Evolutionary conservation across 2,113 vertebrate species (phyloP).

Genomic region (Poeciliopsis occidentalis): DNA sequence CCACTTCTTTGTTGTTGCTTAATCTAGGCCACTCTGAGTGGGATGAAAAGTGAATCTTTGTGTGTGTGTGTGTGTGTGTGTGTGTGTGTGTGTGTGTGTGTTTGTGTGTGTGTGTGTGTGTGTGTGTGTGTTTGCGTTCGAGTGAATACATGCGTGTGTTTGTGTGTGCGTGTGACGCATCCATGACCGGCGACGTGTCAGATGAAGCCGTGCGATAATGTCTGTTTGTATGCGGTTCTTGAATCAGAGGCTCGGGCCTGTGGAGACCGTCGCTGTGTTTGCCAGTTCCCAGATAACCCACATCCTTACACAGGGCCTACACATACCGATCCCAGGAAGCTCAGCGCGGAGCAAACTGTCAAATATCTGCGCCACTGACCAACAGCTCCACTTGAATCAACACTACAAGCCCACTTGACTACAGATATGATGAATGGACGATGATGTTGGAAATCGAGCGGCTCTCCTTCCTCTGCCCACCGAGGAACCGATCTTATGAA

Average conservation of each 20-base stretch:
- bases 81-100: slow-evolving; percentile 8
- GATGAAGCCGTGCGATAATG: slow-evolving; percentile 62
- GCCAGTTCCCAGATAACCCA: slow-evolving; percentile 66
- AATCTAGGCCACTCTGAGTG: slow-evolving; percentile 75
- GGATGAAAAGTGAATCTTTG: slow-evolving; percentile 71
- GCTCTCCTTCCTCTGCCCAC: slow-evolving; percentile 9
- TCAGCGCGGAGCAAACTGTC: slow-evolving; percentile 54
- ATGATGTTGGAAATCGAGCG: slow-evolving; percentile 8
- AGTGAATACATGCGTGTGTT: too few species aligned
- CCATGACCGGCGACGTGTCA: slow-evolving; percentile 42
- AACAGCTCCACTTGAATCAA: slow-evolving; percentile 44
- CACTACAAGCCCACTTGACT: slow-evolving; percentile 26
- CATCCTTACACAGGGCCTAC: slow-evolving; percentile 57
- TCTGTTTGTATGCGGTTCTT: slow-evolving; percentile 60
- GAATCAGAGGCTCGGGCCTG: slow-evolving; percentile 47
- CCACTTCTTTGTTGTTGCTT: slow-evolving; percentile 77
- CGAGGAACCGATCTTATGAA: neutral
- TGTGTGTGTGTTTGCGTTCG: too few species aligned
- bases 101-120: too few species aligned
- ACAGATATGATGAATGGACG: slow-evolving; percentile 25
- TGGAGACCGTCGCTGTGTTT: slow-evolving; percentile 60
- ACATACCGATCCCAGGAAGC: slow-evolving; percentile 53
- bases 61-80: slow-evolving; percentile 48
- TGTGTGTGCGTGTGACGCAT: too few species aligned
- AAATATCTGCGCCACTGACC: slow-evolving; percentile 39